These are phyloP conservation scores for Lophius americanus DNA, from an alignment of 2,797 vertebrate genomes.

Conservation along the genomic window DNA sequence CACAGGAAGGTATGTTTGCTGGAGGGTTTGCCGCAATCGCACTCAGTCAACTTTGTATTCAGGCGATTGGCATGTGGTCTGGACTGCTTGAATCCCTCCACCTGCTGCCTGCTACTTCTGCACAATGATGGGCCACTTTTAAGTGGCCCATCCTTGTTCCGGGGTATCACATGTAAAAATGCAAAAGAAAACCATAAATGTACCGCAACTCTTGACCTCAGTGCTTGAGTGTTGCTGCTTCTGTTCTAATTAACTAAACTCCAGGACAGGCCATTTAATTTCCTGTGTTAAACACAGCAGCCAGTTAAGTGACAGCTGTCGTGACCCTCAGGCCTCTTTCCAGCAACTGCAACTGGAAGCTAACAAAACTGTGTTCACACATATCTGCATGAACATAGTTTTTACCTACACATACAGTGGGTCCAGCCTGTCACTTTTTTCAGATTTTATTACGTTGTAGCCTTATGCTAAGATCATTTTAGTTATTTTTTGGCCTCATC, in stretches of 20 bases:
- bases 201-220: constrained; percentile 47
- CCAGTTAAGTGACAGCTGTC: constrained; percentile 51
- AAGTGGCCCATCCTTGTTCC: constrained; percentile 52
- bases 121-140: constrained; percentile 59
- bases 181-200: constrained; percentile 28
- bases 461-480: too few species aligned
- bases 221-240: constrained; percentile 16
- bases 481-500: too few species aligned
- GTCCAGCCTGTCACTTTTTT: constrained; percentile 2
- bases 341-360: constrained; percentile 31
- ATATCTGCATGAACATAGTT: constrained; percentile 27
- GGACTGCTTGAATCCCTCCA: constrained; percentile 63
- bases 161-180: constrained; percentile 49
- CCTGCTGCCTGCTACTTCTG: constrained; percentile 69
- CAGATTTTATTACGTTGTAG: too few species aligned
- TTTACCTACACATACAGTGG: constrained; percentile 12
- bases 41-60: constrained; percentile 59
- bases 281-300: constrained; percentile 38
- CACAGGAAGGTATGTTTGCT: constrained; percentile 92
- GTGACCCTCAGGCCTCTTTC: constrained; percentile 51
- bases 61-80: constrained; percentile 76
- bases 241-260: constrained; percentile 39
- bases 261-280: constrained; percentile 45
- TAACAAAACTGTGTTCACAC: constrained; percentile 30
- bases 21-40: constrained; percentile 49